Conservation (phyloP, 2,888 invertebrate genomes). For the Phragmatobia fuliginosa region DNA sequence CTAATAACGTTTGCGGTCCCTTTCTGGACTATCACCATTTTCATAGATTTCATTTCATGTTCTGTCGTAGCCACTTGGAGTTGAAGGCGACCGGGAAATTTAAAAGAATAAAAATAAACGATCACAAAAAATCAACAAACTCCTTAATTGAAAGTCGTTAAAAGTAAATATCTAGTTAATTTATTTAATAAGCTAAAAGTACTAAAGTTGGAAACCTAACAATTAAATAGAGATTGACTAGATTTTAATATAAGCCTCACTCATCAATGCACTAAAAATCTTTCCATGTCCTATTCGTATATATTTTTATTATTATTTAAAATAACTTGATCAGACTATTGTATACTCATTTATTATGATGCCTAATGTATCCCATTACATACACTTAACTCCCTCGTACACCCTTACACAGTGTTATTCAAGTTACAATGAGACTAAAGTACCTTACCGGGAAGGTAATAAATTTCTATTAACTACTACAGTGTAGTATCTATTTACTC, state of each 20-base stretch:
- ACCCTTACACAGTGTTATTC: not conserved
- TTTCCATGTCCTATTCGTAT: too few species aligned
- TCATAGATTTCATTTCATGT: not conserved
- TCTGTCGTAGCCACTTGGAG: not conserved
- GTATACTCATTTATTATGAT: not conserved
- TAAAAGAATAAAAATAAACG: not conserved
- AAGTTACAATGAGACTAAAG: not conserved
- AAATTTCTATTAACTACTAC: slow-evolving; percentile 8
- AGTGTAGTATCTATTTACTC: slow-evolving; percentile 4
- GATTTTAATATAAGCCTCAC: too few species aligned
- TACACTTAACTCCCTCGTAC: slow-evolving; percentile 3
- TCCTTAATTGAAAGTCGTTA: not conserved
- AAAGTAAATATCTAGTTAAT: not conserved
- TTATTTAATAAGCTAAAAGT: not conserved
- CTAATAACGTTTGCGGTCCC: not conserved
- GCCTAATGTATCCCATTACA: not conserved
- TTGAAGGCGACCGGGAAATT: not conserved
- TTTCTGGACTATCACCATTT: not conserved
- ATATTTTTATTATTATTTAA: not conserved
- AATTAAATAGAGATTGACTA: too few species aligned
- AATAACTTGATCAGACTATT: not conserved
- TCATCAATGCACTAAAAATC: too few species aligned
- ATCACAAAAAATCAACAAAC: not conserved
- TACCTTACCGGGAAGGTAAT: not conserved
- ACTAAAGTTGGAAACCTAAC: too few species aligned